Percentiles rank a stretch among this genome's conserved stretches.
Conservation (phyloP, 2,113 vertebrate species). For the Steatornis caripensis region DNA sequence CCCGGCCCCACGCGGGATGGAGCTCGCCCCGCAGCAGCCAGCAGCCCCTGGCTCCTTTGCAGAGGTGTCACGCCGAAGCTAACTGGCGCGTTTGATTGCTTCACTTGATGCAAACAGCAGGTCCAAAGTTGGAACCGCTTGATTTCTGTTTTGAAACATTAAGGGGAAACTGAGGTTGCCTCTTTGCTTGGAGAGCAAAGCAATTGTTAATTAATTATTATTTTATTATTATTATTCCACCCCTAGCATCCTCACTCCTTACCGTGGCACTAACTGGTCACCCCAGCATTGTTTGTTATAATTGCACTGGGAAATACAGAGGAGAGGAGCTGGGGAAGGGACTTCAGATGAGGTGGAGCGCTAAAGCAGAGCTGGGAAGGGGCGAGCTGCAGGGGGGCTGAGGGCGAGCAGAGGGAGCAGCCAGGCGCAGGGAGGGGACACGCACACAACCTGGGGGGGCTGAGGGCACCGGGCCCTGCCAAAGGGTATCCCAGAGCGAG, state of each 20-base stretch:
- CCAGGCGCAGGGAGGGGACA: background rate
- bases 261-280: rapidly evolving
- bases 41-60: rapidly evolving
- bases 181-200: background rate
- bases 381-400: background rate
- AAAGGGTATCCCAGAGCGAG: constrained; percentile 50
- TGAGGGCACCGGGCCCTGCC: background rate
- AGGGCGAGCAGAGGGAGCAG: background rate
- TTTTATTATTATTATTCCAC: background rate
- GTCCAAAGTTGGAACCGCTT: rapidly evolving
- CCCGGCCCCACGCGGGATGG: background rate
- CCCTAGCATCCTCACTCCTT: background rate
- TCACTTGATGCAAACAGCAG: no score
- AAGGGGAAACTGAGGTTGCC: rapidly evolving
- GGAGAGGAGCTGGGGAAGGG: background rate
- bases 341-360: rapidly evolving
- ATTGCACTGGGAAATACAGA: background rate
- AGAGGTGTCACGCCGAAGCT: background rate
- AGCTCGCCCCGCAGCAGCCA: no score
- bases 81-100: background rate
- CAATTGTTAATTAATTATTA: background rate
- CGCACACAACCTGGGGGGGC: background rate
- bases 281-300: rapidly evolving
- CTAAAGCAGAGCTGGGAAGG: background rate
- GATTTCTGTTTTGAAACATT: background rate